phyloP scores from a whole-genome alignment of 2,113 vertebrate species.

The Erythrolamprus reginae region DNA sequence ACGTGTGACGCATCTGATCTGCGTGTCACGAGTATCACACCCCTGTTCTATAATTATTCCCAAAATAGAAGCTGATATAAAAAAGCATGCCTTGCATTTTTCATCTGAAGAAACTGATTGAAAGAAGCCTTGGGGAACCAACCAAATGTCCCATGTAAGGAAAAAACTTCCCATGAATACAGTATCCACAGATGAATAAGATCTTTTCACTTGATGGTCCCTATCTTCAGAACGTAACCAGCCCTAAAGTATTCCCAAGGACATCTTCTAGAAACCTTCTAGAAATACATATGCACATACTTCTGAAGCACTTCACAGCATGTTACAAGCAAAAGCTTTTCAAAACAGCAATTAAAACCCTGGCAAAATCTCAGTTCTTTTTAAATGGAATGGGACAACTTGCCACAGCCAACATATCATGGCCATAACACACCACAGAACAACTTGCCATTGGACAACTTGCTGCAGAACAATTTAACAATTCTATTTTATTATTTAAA shows the following conservation, averaged over 20 bases:
- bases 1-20: too few species aligned
- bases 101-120: not conserved
- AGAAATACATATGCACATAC: not conserved
- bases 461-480: too few species aligned
- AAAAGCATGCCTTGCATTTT: not conserved
- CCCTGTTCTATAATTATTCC: not conserved
- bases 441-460: too few species aligned
- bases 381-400: not conserved
- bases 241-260: not conserved
- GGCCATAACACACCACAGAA: too few species aligned
- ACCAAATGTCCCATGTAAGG: not conserved
- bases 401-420: too few species aligned
- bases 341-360: not conserved
- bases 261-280: not conserved
- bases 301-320: not conserved
- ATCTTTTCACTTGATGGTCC: not conserved
- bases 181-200: constrained; percentile 7
- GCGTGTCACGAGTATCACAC: too few species aligned
- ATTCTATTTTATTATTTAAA: too few species aligned
- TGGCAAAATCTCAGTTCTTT: constrained; percentile 11
- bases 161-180: constrained; percentile 9
- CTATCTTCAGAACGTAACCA: not conserved
- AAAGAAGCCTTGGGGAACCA: not conserved
- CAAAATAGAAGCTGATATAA: not conserved
- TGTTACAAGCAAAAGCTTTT: constrained; percentile 12